These are phyloP conservation scores for Melanaphis sacchari DNA, from an alignment of 1,140 invertebrate species.

Conservation along the genomic window DNA sequence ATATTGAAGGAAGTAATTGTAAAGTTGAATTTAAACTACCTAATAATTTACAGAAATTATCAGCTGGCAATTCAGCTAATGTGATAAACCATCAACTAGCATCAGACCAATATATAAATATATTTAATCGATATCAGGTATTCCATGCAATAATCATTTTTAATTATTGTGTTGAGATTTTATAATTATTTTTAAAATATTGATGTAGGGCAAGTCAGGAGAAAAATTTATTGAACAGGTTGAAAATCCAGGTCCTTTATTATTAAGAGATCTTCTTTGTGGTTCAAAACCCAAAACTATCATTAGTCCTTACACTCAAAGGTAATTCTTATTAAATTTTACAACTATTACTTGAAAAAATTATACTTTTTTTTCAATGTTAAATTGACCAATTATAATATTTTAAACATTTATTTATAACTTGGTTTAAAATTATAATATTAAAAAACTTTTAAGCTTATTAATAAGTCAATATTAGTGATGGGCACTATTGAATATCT, in stretches of 20 bases:
- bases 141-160: neutral
- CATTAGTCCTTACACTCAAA: constrained; percentile 52
- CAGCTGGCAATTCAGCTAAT: neutral
- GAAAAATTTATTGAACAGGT: constrained; percentile 20
- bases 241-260: constrained; percentile 45
- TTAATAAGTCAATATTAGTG: too few species aligned
- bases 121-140: constrained; percentile 56
- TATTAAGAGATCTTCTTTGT: constrained; percentile 38
- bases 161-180: neutral
- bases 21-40: neutral
- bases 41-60: neutral
- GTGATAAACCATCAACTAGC: neutral
- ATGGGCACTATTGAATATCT: too few species aligned
- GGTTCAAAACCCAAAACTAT: constrained; percentile 54
- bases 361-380: neutral
- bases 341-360: neutral
- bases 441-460: neutral
- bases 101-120: constrained; percentile 33
- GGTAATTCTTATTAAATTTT: neutral
- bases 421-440: neutral
- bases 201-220: neutral
- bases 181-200: neutral
- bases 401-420: neutral
- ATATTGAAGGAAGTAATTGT: neutral
- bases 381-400: neutral